Evolutionary conservation across 53 echinoderm and acorn worm species (phyloP), one percentile per base, ranked within the genome.

Genomic region (Echinometra lucunter): DNA sequence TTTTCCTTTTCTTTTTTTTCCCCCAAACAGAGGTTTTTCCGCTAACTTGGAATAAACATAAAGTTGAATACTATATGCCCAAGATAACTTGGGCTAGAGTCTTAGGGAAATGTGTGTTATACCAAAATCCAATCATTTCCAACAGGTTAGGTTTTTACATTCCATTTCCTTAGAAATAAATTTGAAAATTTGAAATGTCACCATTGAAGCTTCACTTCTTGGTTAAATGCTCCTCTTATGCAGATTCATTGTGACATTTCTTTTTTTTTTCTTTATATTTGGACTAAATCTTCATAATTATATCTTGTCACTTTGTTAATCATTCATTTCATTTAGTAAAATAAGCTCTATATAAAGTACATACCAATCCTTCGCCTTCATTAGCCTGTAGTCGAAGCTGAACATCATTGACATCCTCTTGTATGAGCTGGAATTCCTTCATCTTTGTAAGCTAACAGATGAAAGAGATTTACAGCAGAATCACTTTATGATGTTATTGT

Each of bases 401-500:
- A 45, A 92, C 44, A 28, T 55, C 49, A 30, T 47, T 32, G 45
- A 92, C 92, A 40, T 3, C 49, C 66, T n/a, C 55, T 47, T 92
- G 72, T 44, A 92, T 16, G 1, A 25, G 92, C 57, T 92, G 70
- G 34, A 74, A 69, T 67, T 92, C 45, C 17, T 92, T 49, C 92
- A 92, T 45, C 57, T 53, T 92, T 74, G 3, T 37, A 17, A 93
- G 80, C 82, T 93, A 27, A 28, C 1, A 72, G 44, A 92, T 45
- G 74, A 42, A 44, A 92, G 16, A 90, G 37, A 42, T 5, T 40
- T 74, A 15, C 34, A 74, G 15, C 34, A n/a, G 0, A 35, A 11
- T 37, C 17, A 74, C 34, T 74, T 37, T 32, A 2, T 16, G n/a
- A n/a, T n/a, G 28, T 37, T 74, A 35, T 74, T 35, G 37, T 6